Evolutionary conservation across 2,113 vertebrate genomes (phyloP).

Genomic region (Galemys pyrenaicus): DNA sequence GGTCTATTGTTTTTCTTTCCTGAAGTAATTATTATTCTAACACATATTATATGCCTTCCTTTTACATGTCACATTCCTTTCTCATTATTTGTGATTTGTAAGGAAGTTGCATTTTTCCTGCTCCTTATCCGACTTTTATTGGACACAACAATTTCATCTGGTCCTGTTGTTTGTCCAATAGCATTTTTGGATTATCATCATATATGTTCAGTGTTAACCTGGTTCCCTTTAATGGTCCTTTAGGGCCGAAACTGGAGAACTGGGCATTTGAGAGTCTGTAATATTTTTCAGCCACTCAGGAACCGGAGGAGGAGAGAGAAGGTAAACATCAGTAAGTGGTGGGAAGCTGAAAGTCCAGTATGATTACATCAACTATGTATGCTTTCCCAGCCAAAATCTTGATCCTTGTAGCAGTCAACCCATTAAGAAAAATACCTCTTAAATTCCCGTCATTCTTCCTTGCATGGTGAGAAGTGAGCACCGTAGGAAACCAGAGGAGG

Average conservation of each 20-base stretch:
- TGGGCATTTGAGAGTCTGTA: neutral
- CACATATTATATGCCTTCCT: neutral
- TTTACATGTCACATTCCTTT: neutral
- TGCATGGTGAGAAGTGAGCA: neutral
- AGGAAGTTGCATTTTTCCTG: constrained; percentile 25
- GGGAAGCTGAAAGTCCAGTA: neutral
- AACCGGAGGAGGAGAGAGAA: neutral
- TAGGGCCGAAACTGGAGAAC: neutral
- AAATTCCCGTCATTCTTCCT: neutral
- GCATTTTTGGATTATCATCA: neutral
- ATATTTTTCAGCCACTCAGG: neutral
- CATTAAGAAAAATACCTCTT: neutral
- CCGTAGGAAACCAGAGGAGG: neutral
- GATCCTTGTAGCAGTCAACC: neutral
- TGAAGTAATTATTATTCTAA: constrained; percentile 16
- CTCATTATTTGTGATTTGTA: neutral
- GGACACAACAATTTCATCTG: neutral
- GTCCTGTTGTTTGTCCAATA: neutral
- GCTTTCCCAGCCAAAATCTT: neutral
- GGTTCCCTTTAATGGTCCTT: neutral
- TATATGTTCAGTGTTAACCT: neutral
- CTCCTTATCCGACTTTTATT: neutral
- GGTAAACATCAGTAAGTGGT: neutral
- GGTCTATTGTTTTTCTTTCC: constrained; percentile 47
- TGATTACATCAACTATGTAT: neutral